These are phyloP conservation scores for Ceraclea dissimilis DNA, from an alignment of 2,888 invertebrate species.

Conservation along the genomic window DNA sequence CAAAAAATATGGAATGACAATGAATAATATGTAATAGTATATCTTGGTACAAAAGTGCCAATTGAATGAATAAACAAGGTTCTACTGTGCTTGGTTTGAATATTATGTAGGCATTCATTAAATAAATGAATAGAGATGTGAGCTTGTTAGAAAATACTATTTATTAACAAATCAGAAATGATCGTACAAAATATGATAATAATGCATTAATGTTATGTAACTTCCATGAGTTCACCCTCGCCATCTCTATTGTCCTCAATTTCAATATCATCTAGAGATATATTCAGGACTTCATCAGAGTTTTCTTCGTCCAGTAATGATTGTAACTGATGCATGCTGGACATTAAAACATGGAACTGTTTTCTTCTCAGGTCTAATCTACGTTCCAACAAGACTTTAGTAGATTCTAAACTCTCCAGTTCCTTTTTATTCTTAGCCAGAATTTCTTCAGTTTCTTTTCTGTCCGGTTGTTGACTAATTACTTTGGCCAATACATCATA, in stretches of 20 bases:
- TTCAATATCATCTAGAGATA: constrained; percentile 40
- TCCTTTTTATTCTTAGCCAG: constrained; percentile 67
- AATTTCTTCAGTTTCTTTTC: constrained; percentile 67
- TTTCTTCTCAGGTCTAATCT: constrained; percentile 77
- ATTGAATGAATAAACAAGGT: too few relatives aligned
- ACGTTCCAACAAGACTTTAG: constrained; percentile 64
- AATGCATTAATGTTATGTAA: constrained; percentile 1
- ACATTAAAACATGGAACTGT: constrained; percentile 82
- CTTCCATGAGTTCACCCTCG: constrained; percentile 2
- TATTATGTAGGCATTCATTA: too few relatives aligned
- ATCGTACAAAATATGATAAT: neutral
- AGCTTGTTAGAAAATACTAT: too few relatives aligned
- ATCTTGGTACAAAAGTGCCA: too few relatives aligned
- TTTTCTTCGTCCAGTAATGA: constrained; percentile 68
- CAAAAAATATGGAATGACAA: too few relatives aligned
- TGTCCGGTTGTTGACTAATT: constrained; percentile 83
- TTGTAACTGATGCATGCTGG: constrained; percentile 79
- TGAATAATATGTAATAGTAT: too few relatives aligned
- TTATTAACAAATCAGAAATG: too few relatives aligned
- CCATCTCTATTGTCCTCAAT: constrained; percentile 13
- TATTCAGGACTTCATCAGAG: constrained; percentile 47
- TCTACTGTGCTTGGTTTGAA: too few relatives aligned
- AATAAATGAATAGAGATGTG: too few relatives aligned
- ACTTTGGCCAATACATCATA: constrained; percentile 90
- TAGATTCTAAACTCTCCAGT: constrained; percentile 59